Conservation (phyloP, 2,888 invertebrate genomes). For the Drosophila borborema region DNA sequence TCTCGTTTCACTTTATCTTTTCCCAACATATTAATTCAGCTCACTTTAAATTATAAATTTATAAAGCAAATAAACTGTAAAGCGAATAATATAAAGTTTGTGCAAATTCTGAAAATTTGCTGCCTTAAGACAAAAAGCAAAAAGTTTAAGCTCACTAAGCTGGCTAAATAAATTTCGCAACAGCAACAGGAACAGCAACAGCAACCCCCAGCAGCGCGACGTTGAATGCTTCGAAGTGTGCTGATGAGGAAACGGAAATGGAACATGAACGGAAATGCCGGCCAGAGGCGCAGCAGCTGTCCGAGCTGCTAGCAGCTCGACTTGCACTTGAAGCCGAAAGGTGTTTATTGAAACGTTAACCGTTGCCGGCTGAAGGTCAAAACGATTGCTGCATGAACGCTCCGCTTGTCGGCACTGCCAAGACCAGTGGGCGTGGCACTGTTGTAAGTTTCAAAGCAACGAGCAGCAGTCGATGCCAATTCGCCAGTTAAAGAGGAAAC, state of each 20-base stretch:
- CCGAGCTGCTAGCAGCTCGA: constrained; percentile 16
- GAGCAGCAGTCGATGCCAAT: neutral
- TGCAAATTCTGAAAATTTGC: neutral
- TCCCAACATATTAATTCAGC: too few relatives aligned
- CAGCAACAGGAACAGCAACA: constrained; percentile 4
- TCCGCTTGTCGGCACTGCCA: constrained; percentile 20
- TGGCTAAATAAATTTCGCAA: constrained; percentile 58
- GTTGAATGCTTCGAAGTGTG: constrained; percentile 10
- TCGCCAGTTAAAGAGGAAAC: constrained; percentile 4
- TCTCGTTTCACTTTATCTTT: neutral
- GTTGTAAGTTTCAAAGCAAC: constrained; percentile 13
- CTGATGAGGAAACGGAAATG: constrained; percentile 73
- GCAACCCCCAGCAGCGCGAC: constrained; percentile 1
- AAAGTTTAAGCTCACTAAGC: neutral
- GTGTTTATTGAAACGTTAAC: constrained; percentile 47
- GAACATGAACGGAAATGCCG: constrained; percentile 66
- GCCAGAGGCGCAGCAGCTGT: constrained; percentile 40
- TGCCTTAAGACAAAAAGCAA: constrained; percentile 2
- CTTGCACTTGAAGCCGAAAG: constrained; percentile 22
- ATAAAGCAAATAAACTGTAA: neutral
- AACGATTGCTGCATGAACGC: constrained; percentile 40
- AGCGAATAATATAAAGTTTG: neutral
- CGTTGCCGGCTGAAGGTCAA: constrained; percentile 54
- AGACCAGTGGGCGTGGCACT: constrained; percentile 1
- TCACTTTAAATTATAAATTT: neutral